These are phyloP conservation scores for Scaptomyza caliginosa DNA, from an alignment of 2,888 invertebrate genomes.

Conservation along the genomic window DNA sequence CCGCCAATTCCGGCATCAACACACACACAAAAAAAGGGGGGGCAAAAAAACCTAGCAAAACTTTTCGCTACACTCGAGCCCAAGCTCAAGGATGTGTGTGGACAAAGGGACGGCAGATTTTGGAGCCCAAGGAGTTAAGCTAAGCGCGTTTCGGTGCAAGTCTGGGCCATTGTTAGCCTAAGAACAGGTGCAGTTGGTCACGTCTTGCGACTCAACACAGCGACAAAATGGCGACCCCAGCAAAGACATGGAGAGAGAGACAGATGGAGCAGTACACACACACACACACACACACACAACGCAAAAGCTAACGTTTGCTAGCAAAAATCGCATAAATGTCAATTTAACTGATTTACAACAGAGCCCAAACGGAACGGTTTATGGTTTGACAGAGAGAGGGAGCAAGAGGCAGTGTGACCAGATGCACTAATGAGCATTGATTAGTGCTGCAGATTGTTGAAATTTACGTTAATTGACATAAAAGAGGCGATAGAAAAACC, in stretches of 20 bases:
- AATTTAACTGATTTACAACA: conserved; percentile 47
- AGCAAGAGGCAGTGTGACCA: not conserved
- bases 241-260: not conserved
- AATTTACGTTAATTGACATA: conserved; percentile 63
- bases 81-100: no score
- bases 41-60: not conserved
- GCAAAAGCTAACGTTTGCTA: conserved; percentile 1
- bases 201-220: not conserved
- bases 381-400: not conserved
- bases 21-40: no score
- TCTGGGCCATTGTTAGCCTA: not conserved
- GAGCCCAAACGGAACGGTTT: not conserved
- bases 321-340: conserved; percentile 41
- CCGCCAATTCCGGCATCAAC: not conserved
- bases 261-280: not conserved
- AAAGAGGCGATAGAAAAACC: conserved; percentile 1
- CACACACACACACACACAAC: not conserved
- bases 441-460: conserved; percentile 49
- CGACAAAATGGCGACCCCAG: not conserved
- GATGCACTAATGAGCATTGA: conserved; percentile 54
- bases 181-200: not conserved
- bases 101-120: no score
- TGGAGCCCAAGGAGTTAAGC: not conserved
- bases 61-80: not conserved
- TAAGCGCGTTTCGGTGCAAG: not conserved